Base-by-base conservation (phyloP, 2,797 vertebrate genomes). In the Etheostoma nigrum region DNA sequence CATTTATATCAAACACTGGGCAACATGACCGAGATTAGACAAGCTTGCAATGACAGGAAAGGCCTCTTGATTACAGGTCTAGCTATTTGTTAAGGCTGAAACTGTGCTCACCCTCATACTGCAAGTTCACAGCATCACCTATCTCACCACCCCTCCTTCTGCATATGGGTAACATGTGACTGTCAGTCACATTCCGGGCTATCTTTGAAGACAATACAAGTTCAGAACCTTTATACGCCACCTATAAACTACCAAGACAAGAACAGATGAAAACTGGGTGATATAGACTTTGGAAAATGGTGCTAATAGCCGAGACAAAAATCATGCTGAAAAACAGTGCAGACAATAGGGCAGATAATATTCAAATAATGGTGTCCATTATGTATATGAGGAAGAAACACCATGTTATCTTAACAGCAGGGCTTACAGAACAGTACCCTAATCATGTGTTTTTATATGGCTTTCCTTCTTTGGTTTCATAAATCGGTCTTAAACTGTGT, bases 381-480 rank as follows among this genome's bases (percentile, higher is more conserved):
- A 63, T 73, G 58, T 76, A 9, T 61, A 33, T 60, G 42, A 54
- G 12, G 54, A 71, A 81, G 44, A 55, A 86, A 60, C 55, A 74
- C 25, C 4, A 33, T 16, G 51, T 62, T 25, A 51, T 58, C 57
- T 72, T 77, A 62, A 87, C 67, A 88, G 76, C 59, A 71, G 65
- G 47, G 62, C 55, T 63, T 48, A 70, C 30, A 70, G 52, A 80
- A 65, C 71, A 67, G 45, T 52, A 55, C 72, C 76, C 72, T 52
- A 55, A 77, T 85, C 47, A 67, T 61, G 55, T 69, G 75, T 75
- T 75, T 72, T 73, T 60, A 86, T 92, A 94, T 95, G 94, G 93
- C 94, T 95, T 94, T 92, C 86, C 85, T 86, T 93, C 92, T 95
- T 95, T 95, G 95, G 94, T 92, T 93, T 89, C 51, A 78, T 64